Evolutionary conservation across 1,140 invertebrate species (phyloP), one percentile per base, ranked within the genome.

Genomic region (Drosophila neocordata): DNA sequence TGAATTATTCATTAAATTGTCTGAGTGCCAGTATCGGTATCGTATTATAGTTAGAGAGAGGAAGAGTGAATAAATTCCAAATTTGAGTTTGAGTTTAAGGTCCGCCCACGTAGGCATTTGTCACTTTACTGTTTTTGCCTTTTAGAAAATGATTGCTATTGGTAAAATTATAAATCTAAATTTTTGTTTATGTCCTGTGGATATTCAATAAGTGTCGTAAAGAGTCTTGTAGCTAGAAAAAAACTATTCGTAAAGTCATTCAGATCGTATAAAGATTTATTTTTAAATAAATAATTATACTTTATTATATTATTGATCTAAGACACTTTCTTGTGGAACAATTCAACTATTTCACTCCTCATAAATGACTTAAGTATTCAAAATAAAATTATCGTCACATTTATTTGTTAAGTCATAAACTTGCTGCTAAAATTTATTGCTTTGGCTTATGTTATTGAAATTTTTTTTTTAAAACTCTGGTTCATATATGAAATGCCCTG

Each of bases 1-100:
- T 73, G 9, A 62, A 77, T 77, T 67, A 81, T 76, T 83, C 15
- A 83, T 79, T 68, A 61, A 57, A 52, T 62, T 44, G 18, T 7
- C 15, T 38, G 53, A 44, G 65, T 58, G 38, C 41, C 20, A 18
- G 41, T 48, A 15, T 20, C 15, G 41, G 41, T 48, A 48, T 48
- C 18, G 41, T 38, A 38, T 12, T 13, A 13, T 44, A 18, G 12
- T 60, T 11, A 41, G 8, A 2, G 5, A 31, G 27, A 31, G 2
- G 27, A 6, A 12, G 35, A 41, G 15, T 60, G 57, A 35, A 13
- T 24, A 27, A 11, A 13, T 56, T 13, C 27, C 7, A 18, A 18
- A 15, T 20, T 35, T 34, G 1, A 35, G 31, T 57, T 20, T 35
- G 55, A 18, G 55, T 18, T 4, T 18, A 15, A 48, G 41, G 13